Base-by-base conservation (phyloP, 2,888 invertebrate species). In the Anaspis maculata region DNA sequence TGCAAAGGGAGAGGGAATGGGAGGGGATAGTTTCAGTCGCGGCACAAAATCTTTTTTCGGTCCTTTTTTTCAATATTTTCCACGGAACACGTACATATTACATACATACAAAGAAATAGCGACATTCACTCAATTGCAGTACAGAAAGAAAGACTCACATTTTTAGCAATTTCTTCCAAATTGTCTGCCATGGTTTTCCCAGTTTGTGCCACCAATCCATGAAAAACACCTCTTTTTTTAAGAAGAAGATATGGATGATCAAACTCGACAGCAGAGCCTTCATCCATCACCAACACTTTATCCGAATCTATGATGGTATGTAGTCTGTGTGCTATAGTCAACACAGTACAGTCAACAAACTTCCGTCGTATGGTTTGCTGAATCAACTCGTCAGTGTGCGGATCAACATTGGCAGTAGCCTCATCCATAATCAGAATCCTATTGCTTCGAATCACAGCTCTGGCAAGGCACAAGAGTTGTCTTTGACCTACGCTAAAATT, bases 301-400 rank as follows among this genome's bases (percentile, higher is more conserved):
- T 85, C 83, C 0, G 81, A 83, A 63, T 88, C 86, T 79, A 87
- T 85, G 30, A 87, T 80, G 0, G 87, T 87, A 52, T 87, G 77
- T 3, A 88, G 70, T 21, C 87, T 71, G 62, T 87, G 86, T 14
- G 87, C 87, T 26, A 87, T 83, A 1, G 85, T 86, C 15, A 87
- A 70, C 19, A 87, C 85, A 1, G 85, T 85, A 57, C 84, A 85
- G 10, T 74, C 68, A 1, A 70, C 71, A 55, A 86, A 86, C 56
- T 83, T 83, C 29, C 66, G 69, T 39, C 83, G 68, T 37, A 86
- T 85, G 1, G 83, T 83, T n/a, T 69, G 69, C 54, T 86, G 86
- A 41, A 87, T 85, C 9, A 85, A 59, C 1, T 72, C 74, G 53
- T 85, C 85, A 22, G 85, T 85, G 32, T 77, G 74, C 1, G 78